Base-by-base conservation (phyloP, 2,888 invertebrate species). In the Plebejus melissa region DNA sequence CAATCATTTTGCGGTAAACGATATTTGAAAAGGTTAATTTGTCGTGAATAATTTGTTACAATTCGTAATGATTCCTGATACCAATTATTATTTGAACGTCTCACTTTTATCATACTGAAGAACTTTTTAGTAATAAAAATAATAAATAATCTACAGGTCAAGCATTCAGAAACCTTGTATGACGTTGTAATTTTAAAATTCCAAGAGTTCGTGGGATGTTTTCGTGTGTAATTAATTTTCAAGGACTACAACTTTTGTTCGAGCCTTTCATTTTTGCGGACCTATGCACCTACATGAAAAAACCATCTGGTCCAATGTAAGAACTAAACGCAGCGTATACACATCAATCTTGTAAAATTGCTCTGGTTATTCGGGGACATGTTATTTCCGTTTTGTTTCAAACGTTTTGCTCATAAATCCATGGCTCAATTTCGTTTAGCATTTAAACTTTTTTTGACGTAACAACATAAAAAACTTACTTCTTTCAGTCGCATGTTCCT, bases 1-100 rank as follows among this genome's bases (percentile, higher is more conserved):
- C 70, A 72, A 72, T 50, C 11, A 72, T 54, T 72, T 50, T 50
- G 72, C 50, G 72, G 72, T 72, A 32, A 72, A 22, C 50, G 46
- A 72, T 72, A 72, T 72, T 72, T 72, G 72, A 72, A 72, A 72
- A 54, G 50, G 50, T 16, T 72, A 13, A 72, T 50, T 72, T 32
- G n/a, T 54, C 65, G 13, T 65, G 13, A 65, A 65, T 65, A 16
- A 65, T 65, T 11, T 32, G 65, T 65, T 32, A 11, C 4, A 65
- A 9, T 11, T 65, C 36, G 32, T 16, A 32, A 65, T 13, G 11
- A 16, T 1, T 65, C 11, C 32, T 28, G 28, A 1, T 28, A 2
- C 22, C 28, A 57, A n/a, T n/a, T n/a, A 57, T n/a, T 57, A n/a
- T n/a, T n/a, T 57, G 57, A 57, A 57, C 57, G 6, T 9, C 7